Evolutionary conservation across 2,113 vertebrate genomes (phyloP).

Genomic region (Tretioscincus oriximinensis): DNA sequence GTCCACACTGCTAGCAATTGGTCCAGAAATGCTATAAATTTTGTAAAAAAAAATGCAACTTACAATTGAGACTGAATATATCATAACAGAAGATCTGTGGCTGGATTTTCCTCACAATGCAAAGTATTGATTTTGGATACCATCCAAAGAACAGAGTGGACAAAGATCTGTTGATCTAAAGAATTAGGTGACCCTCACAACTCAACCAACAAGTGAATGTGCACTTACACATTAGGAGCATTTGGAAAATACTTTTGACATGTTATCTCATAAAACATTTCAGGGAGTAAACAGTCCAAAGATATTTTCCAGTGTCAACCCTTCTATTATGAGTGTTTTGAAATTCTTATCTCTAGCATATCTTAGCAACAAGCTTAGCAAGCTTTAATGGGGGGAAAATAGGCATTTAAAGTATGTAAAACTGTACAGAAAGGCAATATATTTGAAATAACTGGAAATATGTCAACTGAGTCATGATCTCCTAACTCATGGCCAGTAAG

Average conservation of each 20-base stretch:
- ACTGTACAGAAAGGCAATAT: conserved; percentile 13
- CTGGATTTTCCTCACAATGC: background rate
- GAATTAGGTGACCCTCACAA: background rate
- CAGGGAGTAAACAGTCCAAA: conserved; percentile 33
- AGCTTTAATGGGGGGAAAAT: conserved; percentile 14
- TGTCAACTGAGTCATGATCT: conserved; percentile 8
- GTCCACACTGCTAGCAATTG: background rate
- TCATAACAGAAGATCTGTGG: background rate
- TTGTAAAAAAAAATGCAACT: no score
- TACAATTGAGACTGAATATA: no score
- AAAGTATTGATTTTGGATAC: background rate
- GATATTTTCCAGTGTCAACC: conserved; percentile 8
- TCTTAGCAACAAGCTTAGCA: conserved; percentile 30
- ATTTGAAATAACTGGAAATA: conserved; percentile 35
- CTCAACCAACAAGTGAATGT: background rate
- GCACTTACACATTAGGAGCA: background rate
- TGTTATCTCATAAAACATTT: background rate
- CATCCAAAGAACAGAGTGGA: conserved; percentile 7
- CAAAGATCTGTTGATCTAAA: conserved; percentile 8
- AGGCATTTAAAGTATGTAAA: conserved; percentile 32
- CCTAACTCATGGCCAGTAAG: conserved; percentile 6
- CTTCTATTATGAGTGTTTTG: background rate
- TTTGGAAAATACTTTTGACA: background rate
- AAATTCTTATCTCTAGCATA: conserved; percentile 24
- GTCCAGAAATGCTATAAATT: background rate